A percentile compares a stretch with the other conserved stretches of the same genome.
phyloP scores from a whole-genome alignment of 2,797 vertebrate species.

The Smutsia gigantea region DNA sequence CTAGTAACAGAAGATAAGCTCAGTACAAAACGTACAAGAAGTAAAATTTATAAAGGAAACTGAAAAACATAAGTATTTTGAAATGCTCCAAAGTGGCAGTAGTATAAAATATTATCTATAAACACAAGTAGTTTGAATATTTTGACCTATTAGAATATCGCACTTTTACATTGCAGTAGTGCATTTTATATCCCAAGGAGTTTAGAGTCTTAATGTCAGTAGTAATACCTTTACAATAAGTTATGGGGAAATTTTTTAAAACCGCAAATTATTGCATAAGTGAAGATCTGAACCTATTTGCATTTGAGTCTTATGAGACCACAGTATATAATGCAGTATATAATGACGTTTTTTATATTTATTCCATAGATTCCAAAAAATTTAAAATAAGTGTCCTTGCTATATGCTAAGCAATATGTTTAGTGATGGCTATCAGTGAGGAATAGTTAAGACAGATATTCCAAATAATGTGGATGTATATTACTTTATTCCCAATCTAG shows the following conservation, averaged over 20 bases:
- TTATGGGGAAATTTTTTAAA: not conserved
- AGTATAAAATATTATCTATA: not conserved
- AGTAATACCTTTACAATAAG: not conserved
- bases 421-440: not conserved
- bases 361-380: not conserved
- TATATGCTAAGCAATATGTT: not conserved
- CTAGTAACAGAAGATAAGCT: not conserved
- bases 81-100: not conserved
- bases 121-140: not conserved
- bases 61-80: not conserved
- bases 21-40: not conserved
- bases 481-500: not conserved
- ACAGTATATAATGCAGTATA: no score
- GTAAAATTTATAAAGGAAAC: not conserved
- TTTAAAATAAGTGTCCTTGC: not conserved
- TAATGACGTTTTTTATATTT: not conserved
- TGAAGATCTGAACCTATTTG: not conserved
- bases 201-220: not conserved
- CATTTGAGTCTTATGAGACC: not conserved
- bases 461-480: not conserved
- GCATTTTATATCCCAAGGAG: not conserved
- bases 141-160: not conserved
- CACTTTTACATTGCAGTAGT: not conserved
- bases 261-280: not conserved
- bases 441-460: not conserved